Evolutionary conservation across 1,140 invertebrate genomes (phyloP).

Genomic region (Elysia chlorotica): DNA sequence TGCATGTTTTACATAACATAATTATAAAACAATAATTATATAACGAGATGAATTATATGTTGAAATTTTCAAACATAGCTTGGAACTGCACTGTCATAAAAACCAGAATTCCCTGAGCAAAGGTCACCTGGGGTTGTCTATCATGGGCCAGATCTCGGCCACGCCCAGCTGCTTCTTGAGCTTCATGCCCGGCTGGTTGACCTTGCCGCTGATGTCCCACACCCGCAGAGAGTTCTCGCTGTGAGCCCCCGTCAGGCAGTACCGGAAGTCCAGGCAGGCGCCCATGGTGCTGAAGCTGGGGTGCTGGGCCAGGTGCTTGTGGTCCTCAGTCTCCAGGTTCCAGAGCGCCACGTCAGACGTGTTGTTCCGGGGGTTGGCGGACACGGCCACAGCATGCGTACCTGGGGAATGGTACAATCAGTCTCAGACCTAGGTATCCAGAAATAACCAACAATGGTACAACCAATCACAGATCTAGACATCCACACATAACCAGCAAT

Average conservation of each 20-base stretch:
- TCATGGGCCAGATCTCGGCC: constrained; percentile 48
- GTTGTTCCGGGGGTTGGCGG: constrained; percentile 40
- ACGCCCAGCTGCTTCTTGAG: constrained; percentile 49
- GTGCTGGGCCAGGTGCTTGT: constrained; percentile 59
- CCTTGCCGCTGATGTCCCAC: constrained; percentile 54
- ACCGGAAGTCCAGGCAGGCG: constrained; percentile 51
- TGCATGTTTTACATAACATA: not conserved
- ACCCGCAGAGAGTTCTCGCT: constrained; percentile 48
- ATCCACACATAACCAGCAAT: no score
- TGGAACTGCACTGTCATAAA: no score
- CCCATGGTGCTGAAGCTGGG: constrained; percentile 43
- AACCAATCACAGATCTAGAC: no score
- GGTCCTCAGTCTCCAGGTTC: constrained; percentile 61
- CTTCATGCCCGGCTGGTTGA: constrained; percentile 50
- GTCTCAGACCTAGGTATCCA: no score
- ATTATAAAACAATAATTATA: not conserved
- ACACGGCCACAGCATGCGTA: constrained; percentile 48
- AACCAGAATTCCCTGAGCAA: no score
- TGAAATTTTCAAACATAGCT: no score
- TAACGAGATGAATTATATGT: no score
- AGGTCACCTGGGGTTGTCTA: constrained; percentile 41
- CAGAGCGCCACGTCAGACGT: constrained; percentile 56
- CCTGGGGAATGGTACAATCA: no score
- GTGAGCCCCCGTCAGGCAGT: constrained; percentile 47
- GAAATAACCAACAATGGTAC: no score